phyloP scores from a whole-genome alignment of 1,140 invertebrate genomes.

The Zaprionus gabonicus region DNA sequence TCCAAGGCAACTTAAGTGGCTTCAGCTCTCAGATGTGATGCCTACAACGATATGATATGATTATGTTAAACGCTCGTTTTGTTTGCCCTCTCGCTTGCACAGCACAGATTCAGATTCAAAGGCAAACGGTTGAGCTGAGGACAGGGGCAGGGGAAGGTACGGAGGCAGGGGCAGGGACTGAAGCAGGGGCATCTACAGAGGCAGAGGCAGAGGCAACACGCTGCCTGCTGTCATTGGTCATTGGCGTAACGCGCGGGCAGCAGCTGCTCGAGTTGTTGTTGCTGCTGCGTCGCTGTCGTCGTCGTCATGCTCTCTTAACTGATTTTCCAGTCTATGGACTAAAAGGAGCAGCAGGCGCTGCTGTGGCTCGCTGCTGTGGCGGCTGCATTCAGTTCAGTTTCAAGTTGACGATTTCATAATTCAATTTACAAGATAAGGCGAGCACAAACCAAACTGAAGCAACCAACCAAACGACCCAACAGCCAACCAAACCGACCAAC shows the following conservation, averaged over 20 bases:
- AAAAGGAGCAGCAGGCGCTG: constrained; percentile 62
- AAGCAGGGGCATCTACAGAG: constrained; percentile 7
- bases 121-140: constrained; percentile 7
- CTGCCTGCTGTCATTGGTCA: constrained; percentile 65
- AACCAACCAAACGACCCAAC: constrained; percentile 54
- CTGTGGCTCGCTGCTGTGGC: constrained; percentile 18
- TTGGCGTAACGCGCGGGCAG: constrained; percentile 58
- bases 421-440: constrained; percentile 80
- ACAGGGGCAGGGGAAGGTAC: constrained; percentile 19
- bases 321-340: constrained; percentile 70
- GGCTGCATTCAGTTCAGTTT: constrained; percentile 75
- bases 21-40: constrained; percentile 71
- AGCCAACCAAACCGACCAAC: constrained; percentile 32
- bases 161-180: constrained; percentile 19
- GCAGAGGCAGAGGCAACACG: constrained; percentile 29
- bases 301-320: constrained; percentile 80
- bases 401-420: constrained; percentile 83
- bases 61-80: constrained; percentile 82
- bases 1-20: constrained; percentile 74
- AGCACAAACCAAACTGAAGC: constrained; percentile 21
- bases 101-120: constrained; percentile 31
- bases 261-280: constrained; percentile 49
- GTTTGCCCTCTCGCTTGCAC: constrained; percentile 65
- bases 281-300: constrained; percentile 30
- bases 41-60: constrained; percentile 79